phyloP scores from a whole-genome alignment of 2,888 invertebrate genomes.

The Alcis repandata region DNA sequence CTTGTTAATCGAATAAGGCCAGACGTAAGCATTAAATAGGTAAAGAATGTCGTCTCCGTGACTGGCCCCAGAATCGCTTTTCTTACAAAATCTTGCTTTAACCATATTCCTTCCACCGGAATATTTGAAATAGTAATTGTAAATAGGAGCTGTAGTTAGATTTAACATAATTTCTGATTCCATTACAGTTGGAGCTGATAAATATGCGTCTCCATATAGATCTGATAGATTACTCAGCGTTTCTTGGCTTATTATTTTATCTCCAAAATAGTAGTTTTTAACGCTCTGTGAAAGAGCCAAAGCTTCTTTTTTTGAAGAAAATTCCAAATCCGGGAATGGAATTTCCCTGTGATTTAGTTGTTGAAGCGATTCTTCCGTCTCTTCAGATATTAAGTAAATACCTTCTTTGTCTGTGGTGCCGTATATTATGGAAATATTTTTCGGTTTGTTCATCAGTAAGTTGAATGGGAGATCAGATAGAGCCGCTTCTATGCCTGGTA shows the following conservation, averaged over 20 bases:
- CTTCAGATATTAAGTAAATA: slow-evolving; percentile 54
- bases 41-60: slow-evolving; percentile 77
- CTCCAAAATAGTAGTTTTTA: slow-evolving; percentile 76
- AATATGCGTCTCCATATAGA: slow-evolving; percentile 73
- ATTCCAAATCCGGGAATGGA: slow-evolving; percentile 45
- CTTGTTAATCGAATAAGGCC: slow-evolving; percentile 63
- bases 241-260: slow-evolving; percentile 73
- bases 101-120: slow-evolving; percentile 71
- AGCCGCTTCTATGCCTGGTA: slow-evolving; percentile 67
- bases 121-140: slow-evolving; percentile 75
- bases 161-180: slow-evolving; percentile 63
- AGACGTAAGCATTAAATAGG: slow-evolving; percentile 66
- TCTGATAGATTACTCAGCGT: slow-evolving; percentile 68
- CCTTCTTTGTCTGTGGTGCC: slow-evolving; percentile 75
- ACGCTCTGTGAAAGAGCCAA: slow-evolving; percentile 56
- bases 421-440: slow-evolving; percentile 61
- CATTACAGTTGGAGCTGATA: slow-evolving; percentile 73
- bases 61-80: slow-evolving; percentile 64
- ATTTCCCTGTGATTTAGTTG: slow-evolving; percentile 16
- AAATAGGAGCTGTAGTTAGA: slow-evolving; percentile 60
- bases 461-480: slow-evolving; percentile 73
- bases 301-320: slow-evolving; percentile 66
- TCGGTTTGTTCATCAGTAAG: slow-evolving; percentile 60
- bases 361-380: slow-evolving; percentile 50
- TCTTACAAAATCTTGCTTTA: slow-evolving; percentile 58